Conservation (phyloP, 2,888 invertebrate genomes). For the Lithophane ornitopus region DNA sequence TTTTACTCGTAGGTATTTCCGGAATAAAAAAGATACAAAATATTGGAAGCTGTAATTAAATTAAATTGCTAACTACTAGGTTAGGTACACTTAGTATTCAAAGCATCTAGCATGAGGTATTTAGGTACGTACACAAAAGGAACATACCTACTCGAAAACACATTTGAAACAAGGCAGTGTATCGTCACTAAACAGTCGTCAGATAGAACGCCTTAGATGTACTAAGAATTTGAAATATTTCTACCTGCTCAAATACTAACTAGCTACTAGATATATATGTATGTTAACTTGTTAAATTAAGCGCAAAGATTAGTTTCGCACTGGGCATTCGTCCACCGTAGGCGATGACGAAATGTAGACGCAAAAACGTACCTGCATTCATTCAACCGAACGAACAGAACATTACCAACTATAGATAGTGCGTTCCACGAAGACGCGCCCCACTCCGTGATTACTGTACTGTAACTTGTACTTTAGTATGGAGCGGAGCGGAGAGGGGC, state of each 20-base stretch:
- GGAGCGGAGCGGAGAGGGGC: too few relatives aligned
- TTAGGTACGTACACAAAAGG: neutral
- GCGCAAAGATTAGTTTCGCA: neutral
- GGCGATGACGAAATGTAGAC: neutral
- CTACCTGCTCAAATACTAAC: neutral
- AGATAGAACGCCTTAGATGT: neutral
- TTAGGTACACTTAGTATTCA: neutral
- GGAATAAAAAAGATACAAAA: neutral
- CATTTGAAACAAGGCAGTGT: neutral
- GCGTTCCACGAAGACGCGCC: too few relatives aligned
- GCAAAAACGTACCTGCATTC: neutral
- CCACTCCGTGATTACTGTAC: too few relatives aligned
- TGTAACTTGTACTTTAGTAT: too few relatives aligned
- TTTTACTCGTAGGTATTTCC: neutral
- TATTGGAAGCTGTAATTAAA: neutral
- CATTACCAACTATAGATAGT: neutral
- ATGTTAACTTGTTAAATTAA: too few relatives aligned
- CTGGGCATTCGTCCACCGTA: neutral
- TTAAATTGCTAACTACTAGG: neutral
- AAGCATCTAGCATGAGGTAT: neutral
- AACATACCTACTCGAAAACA: neutral
- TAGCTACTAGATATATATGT: neutral
- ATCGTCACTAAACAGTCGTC: neutral
- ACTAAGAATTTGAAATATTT: neutral
- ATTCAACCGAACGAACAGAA: neutral